Conservation (phyloP, 2,113 vertebrate species). For the Calidris pugnax region DNA sequence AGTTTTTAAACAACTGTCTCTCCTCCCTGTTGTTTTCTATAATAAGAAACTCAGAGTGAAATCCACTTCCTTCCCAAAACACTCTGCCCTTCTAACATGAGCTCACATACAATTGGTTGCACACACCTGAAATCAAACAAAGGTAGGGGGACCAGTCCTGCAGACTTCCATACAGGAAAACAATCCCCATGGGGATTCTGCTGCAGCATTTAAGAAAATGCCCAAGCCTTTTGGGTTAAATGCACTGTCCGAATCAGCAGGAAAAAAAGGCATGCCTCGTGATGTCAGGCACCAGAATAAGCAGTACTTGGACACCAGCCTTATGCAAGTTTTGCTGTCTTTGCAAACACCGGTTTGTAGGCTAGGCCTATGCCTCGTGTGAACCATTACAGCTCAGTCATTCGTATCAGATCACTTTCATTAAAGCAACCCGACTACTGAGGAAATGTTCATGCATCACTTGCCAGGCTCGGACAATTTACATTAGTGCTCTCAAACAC, state of each 20-base stretch:
- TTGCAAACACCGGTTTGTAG: neutral
- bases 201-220: neutral
- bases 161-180: neutral
- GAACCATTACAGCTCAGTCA: neutral
- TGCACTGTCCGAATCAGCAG: neutral
- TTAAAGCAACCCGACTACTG: neutral
- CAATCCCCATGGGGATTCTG: neutral
- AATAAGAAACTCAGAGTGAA: conserved; percentile 2
- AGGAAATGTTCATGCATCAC: neutral
- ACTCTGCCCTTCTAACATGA: neutral
- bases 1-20: conserved; percentile 14
- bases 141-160: neutral
- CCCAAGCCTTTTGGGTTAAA: neutral
- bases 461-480: neutral
- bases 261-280: fast-evolving
- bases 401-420: neutral
- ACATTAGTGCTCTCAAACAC: neutral
- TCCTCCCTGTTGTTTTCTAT: neutral
- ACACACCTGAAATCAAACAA: neutral
- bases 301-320: neutral
- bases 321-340: neutral
- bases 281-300: neutral
- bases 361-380: neutral
- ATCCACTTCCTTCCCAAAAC: neutral
- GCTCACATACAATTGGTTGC: neutral